These are phyloP conservation scores for Junonia oenone DNA, from an alignment of 2,888 invertebrate genomes.

Conservation along the genomic window DNA sequence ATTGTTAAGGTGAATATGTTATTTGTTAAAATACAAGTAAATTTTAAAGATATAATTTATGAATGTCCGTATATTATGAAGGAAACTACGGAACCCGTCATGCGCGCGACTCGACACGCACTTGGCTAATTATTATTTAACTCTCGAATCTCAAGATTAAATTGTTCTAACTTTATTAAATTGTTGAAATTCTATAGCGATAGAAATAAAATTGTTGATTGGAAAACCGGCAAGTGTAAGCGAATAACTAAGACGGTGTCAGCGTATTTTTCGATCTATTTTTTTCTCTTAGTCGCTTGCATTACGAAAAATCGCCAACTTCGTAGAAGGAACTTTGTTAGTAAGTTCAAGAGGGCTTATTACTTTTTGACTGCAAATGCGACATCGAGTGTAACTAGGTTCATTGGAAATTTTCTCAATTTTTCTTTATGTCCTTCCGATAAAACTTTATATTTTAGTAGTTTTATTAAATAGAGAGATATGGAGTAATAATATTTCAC, in stretches of 20 bases:
- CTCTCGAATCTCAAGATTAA: too few species aligned
- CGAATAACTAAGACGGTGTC: background rate
- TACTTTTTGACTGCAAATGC: background rate
- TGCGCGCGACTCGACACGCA: too few species aligned
- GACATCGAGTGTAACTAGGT: background rate
- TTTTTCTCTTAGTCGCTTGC: background rate
- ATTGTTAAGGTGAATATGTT: too few species aligned
- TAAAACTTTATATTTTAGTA: background rate
- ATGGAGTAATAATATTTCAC: too few species aligned
- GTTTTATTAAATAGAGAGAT: background rate
- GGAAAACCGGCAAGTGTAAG: background rate
- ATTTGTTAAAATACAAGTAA: too few species aligned
- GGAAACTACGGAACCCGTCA: too few species aligned
- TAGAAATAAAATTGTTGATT: background rate
- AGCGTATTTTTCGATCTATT: background rate
- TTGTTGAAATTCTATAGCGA: background rate
- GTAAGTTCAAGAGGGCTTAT: background rate
- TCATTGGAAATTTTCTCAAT: background rate
- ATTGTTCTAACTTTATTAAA: too few species aligned
- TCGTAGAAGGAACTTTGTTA: background rate
- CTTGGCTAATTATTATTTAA: too few species aligned
- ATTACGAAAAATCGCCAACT: conserved; percentile 4
- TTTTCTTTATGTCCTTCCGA: background rate
- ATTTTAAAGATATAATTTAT: too few species aligned
- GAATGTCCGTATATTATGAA: too few species aligned